Percentiles rank a stretch among this genome's conserved stretches.
Conservation (phyloP, 2,888 invertebrate genomes). For the Coleophora deauratella region DNA sequence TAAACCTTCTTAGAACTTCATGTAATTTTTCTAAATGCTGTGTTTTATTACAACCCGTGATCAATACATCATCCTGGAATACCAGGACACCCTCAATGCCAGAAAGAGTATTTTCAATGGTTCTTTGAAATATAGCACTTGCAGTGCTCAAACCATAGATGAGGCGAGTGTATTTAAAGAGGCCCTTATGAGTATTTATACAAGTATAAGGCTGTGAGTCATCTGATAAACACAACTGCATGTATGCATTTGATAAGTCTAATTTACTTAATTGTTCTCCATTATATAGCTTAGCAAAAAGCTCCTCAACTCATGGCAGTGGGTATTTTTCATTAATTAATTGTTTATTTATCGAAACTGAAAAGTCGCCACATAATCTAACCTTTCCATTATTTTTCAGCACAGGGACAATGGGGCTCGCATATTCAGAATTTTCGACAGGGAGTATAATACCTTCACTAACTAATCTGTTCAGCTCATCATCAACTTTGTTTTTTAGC, state of each 20-base stretch:
- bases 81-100: constrained; percentile 7
- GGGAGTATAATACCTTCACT: constrained; percentile 14
- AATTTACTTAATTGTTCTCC: constrained; percentile 9
- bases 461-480: constrained; percentile 16
- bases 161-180: constrained; percentile 10
- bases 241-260: constrained; percentile 9
- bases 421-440: constrained; percentile 10
- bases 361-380: constrained; percentile 4
- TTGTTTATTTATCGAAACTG: constrained; percentile 8
- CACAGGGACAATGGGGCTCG: neutral
- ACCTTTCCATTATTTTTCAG: constrained; percentile 2
- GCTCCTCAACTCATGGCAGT: constrained; percentile 8
- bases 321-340: constrained; percentile 8
- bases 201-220: constrained; percentile 7
- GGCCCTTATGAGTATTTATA: constrained; percentile 10
- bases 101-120: constrained; percentile 4
- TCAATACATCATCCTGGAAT: constrained; percentile 10
- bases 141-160: constrained; percentile 11
- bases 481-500: neutral
- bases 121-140: constrained; percentile 12
- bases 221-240: constrained; percentile 7
- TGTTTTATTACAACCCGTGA: constrained; percentile 2
- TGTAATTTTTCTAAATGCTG: constrained; percentile 7
- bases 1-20: constrained; percentile 12
- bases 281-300: constrained; percentile 8